phyloP scores from a whole-genome alignment of 1,140 invertebrate species.

The Drosophila simulans region DNA sequence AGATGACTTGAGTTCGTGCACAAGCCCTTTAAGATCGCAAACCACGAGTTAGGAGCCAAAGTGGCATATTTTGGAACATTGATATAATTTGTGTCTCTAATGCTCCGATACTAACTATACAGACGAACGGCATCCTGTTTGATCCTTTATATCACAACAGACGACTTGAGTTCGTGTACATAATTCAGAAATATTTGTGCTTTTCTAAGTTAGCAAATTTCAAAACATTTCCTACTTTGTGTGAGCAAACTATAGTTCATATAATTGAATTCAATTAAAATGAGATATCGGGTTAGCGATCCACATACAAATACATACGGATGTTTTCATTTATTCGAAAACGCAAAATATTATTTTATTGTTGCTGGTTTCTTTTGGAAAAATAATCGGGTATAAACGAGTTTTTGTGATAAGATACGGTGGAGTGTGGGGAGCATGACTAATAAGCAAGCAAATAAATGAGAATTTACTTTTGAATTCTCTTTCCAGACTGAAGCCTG shows the following conservation, averaged over 20 bases:
- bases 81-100: conserved; percentile 46
- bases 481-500: conserved; percentile 93
- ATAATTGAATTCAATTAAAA: no score
- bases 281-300: not conserved
- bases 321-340: not conserved
- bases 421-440: conserved; percentile 13
- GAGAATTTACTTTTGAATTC: conserved; percentile 6
- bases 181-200: no score
- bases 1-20: no score
- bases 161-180: conserved; percentile 53
- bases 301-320: not conserved
- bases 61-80: conserved; percentile 29
- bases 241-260: no score
- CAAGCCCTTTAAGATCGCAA: conserved; percentile 1
- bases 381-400: not conserved
- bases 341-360: not conserved
- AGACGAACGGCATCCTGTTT: not conserved
- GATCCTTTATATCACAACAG: conserved; percentile 29
- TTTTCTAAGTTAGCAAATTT: no score
- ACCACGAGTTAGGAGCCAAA: conserved; percentile 39
- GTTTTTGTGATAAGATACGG: conserved; percentile 54
- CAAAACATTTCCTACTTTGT: no score
- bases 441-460: conserved; percentile 12
- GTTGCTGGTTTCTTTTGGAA: not conserved
- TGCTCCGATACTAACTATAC: conserved; percentile 41